Conservation (phyloP, 2,113 vertebrate genomes). For the Brevimyrus niger region DNA sequence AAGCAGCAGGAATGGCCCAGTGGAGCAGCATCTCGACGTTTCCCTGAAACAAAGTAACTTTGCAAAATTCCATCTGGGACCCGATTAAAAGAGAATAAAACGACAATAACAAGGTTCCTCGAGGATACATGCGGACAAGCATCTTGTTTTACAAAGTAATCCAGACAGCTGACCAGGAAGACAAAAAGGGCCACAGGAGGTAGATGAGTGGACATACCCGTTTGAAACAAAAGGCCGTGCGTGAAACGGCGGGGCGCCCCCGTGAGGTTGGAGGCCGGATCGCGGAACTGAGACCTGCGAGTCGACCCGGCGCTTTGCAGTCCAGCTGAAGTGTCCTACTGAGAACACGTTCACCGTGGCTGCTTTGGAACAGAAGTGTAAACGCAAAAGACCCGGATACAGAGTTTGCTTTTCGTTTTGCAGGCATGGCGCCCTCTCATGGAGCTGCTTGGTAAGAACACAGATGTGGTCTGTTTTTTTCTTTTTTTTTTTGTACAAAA, state of each 20-base stretch:
- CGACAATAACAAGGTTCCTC: not conserved
- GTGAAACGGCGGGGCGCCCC: not conserved
- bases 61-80: not conserved
- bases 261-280: not conserved
- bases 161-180: not conserved
- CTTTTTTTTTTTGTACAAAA: conserved; percentile 39
- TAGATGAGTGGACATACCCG: conserved; percentile 48
- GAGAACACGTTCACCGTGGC: not conserved
- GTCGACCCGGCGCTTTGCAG: too few relatives aligned
- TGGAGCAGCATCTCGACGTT: not conserved
- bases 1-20: not conserved
- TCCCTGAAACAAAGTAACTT: not conserved
- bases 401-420: conserved; percentile 39
- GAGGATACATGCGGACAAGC: not conserved
- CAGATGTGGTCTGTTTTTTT: not conserved
- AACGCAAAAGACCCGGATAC: conserved; percentile 25
- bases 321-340: not conserved
- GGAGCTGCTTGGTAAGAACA: conserved; percentile 58
- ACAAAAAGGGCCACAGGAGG: conserved; percentile 38
- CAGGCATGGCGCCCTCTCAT: conserved; percentile 47
- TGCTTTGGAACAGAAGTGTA: not conserved
- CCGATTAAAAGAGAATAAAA: not conserved
- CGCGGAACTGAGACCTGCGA: not conserved
- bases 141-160: not conserved
- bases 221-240: not conserved